Evolutionary conservation across 2,888 invertebrate species (phyloP).

Genomic region (Mactromeris polynyma): DNA sequence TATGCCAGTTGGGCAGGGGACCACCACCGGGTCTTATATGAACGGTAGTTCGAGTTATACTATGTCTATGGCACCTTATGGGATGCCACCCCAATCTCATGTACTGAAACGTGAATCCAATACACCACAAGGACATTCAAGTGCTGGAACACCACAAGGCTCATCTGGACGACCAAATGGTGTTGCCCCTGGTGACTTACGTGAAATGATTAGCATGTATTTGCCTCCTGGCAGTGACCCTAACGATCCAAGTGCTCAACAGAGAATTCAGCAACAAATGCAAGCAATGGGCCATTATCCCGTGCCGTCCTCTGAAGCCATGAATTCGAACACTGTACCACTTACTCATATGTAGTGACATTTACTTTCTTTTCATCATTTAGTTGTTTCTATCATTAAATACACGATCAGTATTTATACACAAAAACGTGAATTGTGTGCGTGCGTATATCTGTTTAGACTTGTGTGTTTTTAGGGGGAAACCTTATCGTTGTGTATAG

Average conservation of each 20-base stretch:
- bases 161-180: constrained; percentile 61
- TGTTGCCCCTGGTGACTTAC: constrained; percentile 89
- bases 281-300: constrained; percentile 78
- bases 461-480: background rate
- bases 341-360: constrained; percentile 90
- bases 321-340: constrained; percentile 89
- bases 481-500: background rate
- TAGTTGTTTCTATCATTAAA: constrained; percentile 18
- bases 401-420: constrained; percentile 66
- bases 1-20: constrained; percentile 85
- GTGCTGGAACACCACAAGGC: constrained; percentile 81
- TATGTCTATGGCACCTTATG: constrained; percentile 87
- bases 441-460: constrained; percentile 29
- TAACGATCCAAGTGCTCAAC: constrained; percentile 78
- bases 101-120: constrained; percentile 80
- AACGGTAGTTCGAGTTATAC: constrained; percentile 91
- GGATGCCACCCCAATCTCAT: constrained; percentile 76
- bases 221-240: constrained; percentile 89
- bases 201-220: constrained; percentile 93
- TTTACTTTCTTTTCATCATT: background rate
- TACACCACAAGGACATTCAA: constrained; percentile 85
- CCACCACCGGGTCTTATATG: constrained; percentile 90
- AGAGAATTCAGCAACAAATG: constrained; percentile 80
- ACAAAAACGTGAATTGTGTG: constrained; percentile 42
- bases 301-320: constrained; percentile 88